phyloP scores from a whole-genome alignment of 2,113 vertebrate genomes.

The Hystrix cristata region DNA sequence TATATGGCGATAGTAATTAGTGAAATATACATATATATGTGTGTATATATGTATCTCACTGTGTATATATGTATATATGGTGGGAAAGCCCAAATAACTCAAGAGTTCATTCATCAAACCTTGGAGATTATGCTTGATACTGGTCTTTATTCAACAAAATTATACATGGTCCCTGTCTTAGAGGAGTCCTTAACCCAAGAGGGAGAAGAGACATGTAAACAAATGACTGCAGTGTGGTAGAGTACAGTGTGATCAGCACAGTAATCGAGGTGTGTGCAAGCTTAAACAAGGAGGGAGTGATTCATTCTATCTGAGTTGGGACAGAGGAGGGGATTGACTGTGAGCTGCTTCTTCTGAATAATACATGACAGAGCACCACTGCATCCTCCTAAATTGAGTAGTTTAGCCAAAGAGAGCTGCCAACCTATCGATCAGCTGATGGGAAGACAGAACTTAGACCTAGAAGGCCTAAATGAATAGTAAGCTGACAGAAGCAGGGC shows the following conservation, averaged over 20 bases:
- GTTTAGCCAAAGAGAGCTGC: constrained; percentile 73
- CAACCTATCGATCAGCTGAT: constrained; percentile 61
- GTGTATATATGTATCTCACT: not conserved
- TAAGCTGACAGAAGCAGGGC: constrained; percentile 54
- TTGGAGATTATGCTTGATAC: not conserved
- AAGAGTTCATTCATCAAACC: not conserved
- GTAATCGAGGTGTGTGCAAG: not conserved
- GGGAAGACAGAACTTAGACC: constrained; percentile 47
- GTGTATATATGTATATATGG: not conserved
- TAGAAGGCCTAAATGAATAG: constrained; percentile 16
- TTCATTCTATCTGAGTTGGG: constrained; percentile 59
- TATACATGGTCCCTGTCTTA: not conserved
- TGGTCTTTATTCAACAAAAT: not conserved
- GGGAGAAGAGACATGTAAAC: not conserved
- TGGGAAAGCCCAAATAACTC: not conserved
- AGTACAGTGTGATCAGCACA: constrained; percentile 19
- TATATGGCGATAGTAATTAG: not conserved
- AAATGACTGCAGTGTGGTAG: not conserved
- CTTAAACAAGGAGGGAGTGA: constrained; percentile 20
- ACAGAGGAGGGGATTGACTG: constrained; percentile 36
- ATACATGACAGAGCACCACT: constrained; percentile 69
- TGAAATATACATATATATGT: not conserved
- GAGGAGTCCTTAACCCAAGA: not conserved
- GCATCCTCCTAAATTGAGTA: constrained; percentile 72
- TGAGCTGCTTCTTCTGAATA: constrained; percentile 72